phyloP scores from a whole-genome alignment of 2,888 invertebrate genomes.

The Ceramica pisi region DNA sequence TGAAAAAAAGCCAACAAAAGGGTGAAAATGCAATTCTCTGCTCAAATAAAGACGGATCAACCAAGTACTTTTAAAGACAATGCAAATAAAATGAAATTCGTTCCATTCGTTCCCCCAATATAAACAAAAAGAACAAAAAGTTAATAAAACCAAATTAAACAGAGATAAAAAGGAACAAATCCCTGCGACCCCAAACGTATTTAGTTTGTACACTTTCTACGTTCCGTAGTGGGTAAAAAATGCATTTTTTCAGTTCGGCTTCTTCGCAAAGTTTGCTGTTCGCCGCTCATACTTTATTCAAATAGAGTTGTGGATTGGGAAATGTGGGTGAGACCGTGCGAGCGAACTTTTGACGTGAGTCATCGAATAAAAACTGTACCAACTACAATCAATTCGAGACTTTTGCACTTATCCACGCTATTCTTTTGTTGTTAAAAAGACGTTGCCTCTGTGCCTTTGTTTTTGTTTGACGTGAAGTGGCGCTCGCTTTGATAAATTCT shows the following conservation, averaged over 20 bases:
- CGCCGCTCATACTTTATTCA: conserved; percentile 75
- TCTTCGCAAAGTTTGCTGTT: conserved; percentile 64
- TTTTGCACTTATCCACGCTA: conserved; percentile 63
- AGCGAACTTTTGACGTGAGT: conserved; percentile 68
- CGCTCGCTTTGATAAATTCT: conserved; percentile 46
- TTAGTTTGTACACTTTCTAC: conserved; percentile 60
- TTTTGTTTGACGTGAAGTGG: conserved; percentile 50
- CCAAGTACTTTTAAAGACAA: not conserved
- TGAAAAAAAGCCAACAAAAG: no score
- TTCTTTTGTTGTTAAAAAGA: conserved; percentile 62
- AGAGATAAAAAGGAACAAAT: conserved; percentile 42
- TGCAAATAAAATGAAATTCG: conserved; percentile 4
- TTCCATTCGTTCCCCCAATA: conserved; percentile 1
- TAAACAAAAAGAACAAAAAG: conserved; percentile 18
- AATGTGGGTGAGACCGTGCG: conserved; percentile 64
- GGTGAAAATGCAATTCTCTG: not conserved
- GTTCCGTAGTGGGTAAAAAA: conserved; percentile 60
- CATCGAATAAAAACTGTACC: conserved; percentile 67
- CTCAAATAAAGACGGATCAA: not conserved
- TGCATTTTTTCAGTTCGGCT: conserved; percentile 67
- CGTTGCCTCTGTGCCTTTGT: conserved; percentile 20
- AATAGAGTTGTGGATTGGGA: conserved; percentile 68
- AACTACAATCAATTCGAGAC: conserved; percentile 69
- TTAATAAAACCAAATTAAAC: conserved; percentile 42
- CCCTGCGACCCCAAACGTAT: conserved; percentile 54